These are phyloP conservation scores for Nowickia ferox DNA, from an alignment of 2,888 invertebrate genomes.

Conservation along the genomic window DNA sequence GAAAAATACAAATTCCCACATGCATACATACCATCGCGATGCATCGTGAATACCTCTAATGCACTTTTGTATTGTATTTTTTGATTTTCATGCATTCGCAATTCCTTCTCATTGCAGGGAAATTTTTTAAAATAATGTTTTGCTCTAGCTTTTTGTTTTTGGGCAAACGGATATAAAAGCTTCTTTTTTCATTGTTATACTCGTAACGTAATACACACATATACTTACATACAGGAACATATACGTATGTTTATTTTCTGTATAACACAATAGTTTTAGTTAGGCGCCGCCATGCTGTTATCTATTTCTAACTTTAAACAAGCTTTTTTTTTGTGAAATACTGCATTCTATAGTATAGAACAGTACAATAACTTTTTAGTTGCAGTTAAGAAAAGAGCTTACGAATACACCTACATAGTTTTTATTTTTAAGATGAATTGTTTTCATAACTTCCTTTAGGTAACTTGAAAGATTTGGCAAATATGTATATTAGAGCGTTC, in stretches of 20 bases:
- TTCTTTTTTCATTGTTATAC: background rate
- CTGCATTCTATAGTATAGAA: background rate
- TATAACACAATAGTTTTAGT: too few species aligned
- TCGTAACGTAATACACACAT: background rate
- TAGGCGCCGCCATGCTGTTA: slow-evolving; percentile 55
- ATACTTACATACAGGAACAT: background rate
- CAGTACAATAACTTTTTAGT: background rate
- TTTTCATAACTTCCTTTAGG: background rate
- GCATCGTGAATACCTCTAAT: too few species aligned
- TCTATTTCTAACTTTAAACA: slow-evolving; percentile 48
- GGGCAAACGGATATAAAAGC: slow-evolving; percentile 29
- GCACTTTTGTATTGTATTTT: too few species aligned
- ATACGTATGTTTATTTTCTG: background rate
- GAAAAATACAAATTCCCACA: too few species aligned
- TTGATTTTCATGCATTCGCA: too few species aligned
- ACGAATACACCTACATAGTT: background rate
- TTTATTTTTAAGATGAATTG: background rate
- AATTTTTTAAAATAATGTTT: background rate
- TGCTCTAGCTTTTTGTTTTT: background rate
- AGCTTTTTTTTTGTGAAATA: slow-evolving; percentile 6
- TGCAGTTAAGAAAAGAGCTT: background rate
- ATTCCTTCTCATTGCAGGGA: too few species aligned
- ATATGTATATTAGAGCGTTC: too few species aligned
- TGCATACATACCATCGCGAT: too few species aligned
- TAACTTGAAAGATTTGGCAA: too few species aligned